Percentiles rank a stretch among this genome's conserved stretches.
Conservation (phyloP, 2,797 vertebrate species). For the Yasuhikotakia modesta region DNA sequence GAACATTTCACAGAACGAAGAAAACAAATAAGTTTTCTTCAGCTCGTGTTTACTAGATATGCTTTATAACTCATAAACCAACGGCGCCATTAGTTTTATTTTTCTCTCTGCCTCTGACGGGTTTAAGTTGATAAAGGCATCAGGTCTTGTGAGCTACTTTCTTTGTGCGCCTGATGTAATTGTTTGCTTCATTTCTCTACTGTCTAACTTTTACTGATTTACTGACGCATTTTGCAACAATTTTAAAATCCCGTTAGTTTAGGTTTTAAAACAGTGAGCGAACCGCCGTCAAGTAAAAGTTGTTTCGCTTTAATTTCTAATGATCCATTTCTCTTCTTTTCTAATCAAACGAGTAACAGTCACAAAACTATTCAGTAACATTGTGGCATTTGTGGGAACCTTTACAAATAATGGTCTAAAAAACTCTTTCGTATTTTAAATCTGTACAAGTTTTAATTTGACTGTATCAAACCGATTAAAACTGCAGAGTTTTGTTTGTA, state of each 20-base stretch:
- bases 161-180: constrained; percentile 22
- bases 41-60: constrained; percentile 13
- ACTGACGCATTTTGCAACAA: not conserved
- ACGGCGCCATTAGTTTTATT: not conserved
- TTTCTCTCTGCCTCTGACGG: not conserved
- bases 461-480: not conserved
- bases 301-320: not conserved
- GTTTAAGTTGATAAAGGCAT: constrained; percentile 28
- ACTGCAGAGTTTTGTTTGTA: not conserved
- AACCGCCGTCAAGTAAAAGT: not conserved
- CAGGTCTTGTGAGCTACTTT: constrained; percentile 4
- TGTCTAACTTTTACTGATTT: not conserved
- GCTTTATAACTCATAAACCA: not conserved
- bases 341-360: not conserved
- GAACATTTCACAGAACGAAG: constrained; percentile 15
- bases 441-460: not conserved
- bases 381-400: not conserved
- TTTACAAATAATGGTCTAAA: not conserved
- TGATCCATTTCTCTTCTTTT: not conserved
- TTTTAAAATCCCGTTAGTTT: not conserved
- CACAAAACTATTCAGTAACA: not conserved
- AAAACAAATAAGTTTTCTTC: constrained; percentile 27
- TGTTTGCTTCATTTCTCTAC: constrained; percentile 1
- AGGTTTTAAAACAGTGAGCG: not conserved
- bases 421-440: not conserved